phyloP scores from a whole-genome alignment of 2,888 invertebrate species.

The Luperina testacea region DNA sequence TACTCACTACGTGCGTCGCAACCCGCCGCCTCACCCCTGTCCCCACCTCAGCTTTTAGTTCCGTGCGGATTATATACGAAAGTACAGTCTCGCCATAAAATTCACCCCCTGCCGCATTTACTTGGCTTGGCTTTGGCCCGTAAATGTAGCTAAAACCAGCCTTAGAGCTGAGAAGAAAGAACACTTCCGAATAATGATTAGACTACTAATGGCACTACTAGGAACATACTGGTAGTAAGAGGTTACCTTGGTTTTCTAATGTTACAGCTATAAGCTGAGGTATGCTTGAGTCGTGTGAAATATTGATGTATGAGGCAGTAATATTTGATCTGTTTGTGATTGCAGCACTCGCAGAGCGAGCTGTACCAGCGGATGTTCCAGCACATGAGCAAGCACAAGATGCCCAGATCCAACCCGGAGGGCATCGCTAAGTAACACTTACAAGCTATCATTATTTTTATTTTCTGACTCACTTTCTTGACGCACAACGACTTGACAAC shows the following conservation, averaged over 20 bases:
- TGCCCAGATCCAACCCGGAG: constrained; percentile 90
- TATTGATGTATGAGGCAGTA: neutral
- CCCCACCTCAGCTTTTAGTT: no score
- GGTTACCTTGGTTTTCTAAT: neutral
- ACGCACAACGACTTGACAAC: neutral
- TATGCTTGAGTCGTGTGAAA: neutral
- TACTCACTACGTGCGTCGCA: no score
- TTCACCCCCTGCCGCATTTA: neutral
- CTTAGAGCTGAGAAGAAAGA: neutral
- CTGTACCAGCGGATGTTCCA: constrained; percentile 94
- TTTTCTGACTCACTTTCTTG: neutral
- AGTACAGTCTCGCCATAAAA: neutral
- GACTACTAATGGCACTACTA: neutral
- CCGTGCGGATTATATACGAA: neutral
- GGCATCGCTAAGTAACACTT: constrained; percentile 90
- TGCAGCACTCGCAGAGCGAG: constrained; percentile 93
- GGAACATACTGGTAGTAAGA: neutral
- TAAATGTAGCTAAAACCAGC: neutral
- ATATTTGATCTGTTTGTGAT: neutral
- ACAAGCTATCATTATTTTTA: neutral
- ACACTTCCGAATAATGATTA: neutral
- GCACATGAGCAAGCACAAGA: constrained; percentile 92
- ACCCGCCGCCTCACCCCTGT: no score
- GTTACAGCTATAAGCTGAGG: neutral
- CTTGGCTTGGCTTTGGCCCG: neutral